Conservation (phyloP, 2,797 vertebrate species). For the Zenarchopterus dispar region DNA sequence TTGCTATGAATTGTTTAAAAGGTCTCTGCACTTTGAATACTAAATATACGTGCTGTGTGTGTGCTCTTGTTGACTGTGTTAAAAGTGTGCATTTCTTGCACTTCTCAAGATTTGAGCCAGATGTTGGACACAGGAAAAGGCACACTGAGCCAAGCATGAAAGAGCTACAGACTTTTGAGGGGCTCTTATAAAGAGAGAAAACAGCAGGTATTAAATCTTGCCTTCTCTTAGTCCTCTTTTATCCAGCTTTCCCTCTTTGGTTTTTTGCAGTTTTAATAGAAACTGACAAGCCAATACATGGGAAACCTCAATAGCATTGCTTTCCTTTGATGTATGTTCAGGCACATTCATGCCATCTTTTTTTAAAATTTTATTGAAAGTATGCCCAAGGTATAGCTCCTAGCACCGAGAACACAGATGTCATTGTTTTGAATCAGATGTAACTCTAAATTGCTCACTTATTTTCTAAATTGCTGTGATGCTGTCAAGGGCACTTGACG, state of each 20-base stretch:
- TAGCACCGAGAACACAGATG: slow-evolving; percentile 34
- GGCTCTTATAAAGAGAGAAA: slow-evolving; percentile 38
- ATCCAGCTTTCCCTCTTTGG: slow-evolving; percentile 41
- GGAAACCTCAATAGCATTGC: slow-evolving; percentile 43
- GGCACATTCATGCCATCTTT: slow-evolving; percentile 50
- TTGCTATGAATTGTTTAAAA: slow-evolving; percentile 56
- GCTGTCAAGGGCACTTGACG: slow-evolving; percentile 35
- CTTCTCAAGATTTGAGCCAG: slow-evolving; percentile 60
- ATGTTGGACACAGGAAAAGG: slow-evolving; percentile 46
- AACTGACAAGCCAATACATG: slow-evolving; percentile 60
- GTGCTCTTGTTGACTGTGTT: slow-evolving; percentile 29
- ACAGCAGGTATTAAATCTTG: slow-evolving; percentile 56
- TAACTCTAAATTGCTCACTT: slow-evolving; percentile 24
- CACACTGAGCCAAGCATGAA: slow-evolving; percentile 38
- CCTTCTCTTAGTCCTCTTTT: slow-evolving; percentile 37
- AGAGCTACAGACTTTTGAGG: slow-evolving; percentile 37
- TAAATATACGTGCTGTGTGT: background rate
- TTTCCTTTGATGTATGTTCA: slow-evolving; percentile 61
- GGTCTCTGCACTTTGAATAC: slow-evolving; percentile 41
- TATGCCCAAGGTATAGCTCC: slow-evolving; percentile 44
- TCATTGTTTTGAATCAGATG: slow-evolving; percentile 37
- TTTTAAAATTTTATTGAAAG: slow-evolving; percentile 54
- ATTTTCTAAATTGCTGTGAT: slow-evolving; percentile 52
- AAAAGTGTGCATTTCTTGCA: slow-evolving; percentile 28
- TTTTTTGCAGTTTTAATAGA: slow-evolving; percentile 53